These are phyloP conservation scores for Ceratosolen solmsi DNA, from an alignment of 1,140 invertebrate species.

Conservation along the genomic window DNA sequence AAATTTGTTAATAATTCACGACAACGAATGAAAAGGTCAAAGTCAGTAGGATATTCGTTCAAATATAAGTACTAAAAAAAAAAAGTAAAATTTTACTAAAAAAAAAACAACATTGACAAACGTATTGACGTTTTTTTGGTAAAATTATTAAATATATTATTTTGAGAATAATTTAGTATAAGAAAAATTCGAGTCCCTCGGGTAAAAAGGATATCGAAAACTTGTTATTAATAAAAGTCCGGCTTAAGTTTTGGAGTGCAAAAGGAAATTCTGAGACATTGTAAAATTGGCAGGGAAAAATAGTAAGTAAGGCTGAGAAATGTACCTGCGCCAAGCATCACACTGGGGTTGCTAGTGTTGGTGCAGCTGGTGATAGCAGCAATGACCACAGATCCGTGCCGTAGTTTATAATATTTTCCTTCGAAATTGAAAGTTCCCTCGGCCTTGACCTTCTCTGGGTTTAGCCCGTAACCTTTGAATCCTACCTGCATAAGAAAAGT, in stretches of 20 bases:
- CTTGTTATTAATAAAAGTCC: too few relatives aligned
- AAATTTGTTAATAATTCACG: too few relatives aligned
- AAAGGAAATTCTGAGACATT: neutral
- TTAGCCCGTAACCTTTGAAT: conserved; percentile 95
- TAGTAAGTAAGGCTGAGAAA: neutral
- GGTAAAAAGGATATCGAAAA: too few relatives aligned
- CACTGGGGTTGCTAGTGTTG: conserved; percentile 97
- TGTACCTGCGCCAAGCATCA: conserved; percentile 94
- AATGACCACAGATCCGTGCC: conserved; percentile 96
- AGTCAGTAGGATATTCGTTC: too few relatives aligned
- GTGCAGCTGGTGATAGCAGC: conserved; percentile 98
- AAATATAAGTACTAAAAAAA: too few relatives aligned
- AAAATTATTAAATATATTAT: too few relatives aligned
- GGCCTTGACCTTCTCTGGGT: conserved; percentile 78
- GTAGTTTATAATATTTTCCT: conserved; percentile 86
- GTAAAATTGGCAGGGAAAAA: neutral
- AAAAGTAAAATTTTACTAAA: too few relatives aligned
- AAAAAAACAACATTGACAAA: too few relatives aligned
- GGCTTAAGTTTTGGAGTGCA: neutral
- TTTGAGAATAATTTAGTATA: too few relatives aligned
- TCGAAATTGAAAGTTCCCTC: conserved; percentile 86
- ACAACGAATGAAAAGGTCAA: too few relatives aligned
- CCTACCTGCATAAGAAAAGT: conserved; percentile 79
- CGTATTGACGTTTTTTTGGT: too few relatives aligned
- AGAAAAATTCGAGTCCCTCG: too few relatives aligned